Evolutionary conservation across 2,888 invertebrate genomes (phyloP), one percentile per base, ranked within the genome.

Genomic region (Plagiodera versicolora): DNA sequence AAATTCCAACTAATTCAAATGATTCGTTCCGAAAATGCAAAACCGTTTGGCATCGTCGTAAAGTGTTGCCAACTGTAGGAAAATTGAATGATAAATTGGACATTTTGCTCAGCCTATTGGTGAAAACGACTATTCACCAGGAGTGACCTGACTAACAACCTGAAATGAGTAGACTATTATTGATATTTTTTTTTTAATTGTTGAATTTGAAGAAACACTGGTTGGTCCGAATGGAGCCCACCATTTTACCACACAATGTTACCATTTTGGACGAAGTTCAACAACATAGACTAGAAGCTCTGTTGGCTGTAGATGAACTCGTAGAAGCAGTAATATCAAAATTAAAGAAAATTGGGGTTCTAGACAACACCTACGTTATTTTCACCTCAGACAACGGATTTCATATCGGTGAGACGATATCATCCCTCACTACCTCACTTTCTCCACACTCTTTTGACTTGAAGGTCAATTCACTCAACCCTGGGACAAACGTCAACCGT

Each of bases 321-420:
- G 88, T 95, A 0, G 84, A 84, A 0, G 82, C 82, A 52, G 79
- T 95, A 0, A 76, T 91, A 1, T 71, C 80, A 0, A 77, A 84
- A 0, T 75, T 95, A 19, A 81, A 85, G 30, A 73, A 75, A 0
- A 79, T 80, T 1, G 77, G 82, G 0, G 62, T 88, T 1, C 73
- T 93, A 4, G 81, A 90, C 0, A 84, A 92, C 68, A 95, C 95
- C 0, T 94, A 90, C 71, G 75, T 95, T 0, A 86, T 95, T 53
- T 93, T 88, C 72, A 90, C 94, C 0, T 95, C 95, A 0, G 95
- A 96, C 75, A 94, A 95, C 80, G 95, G 95, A 18, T 96, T 89
- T 79, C 95, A 96, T 80, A 82, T 95, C 69, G 93, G 92, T 91
- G 77, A 79, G 56, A 46, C n/a, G n/a, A n/a, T n/a, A n/a, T n/a